phyloP scores from a whole-genome alignment of 2,797 vertebrate genomes.

The Catharus ustulatus region DNA sequence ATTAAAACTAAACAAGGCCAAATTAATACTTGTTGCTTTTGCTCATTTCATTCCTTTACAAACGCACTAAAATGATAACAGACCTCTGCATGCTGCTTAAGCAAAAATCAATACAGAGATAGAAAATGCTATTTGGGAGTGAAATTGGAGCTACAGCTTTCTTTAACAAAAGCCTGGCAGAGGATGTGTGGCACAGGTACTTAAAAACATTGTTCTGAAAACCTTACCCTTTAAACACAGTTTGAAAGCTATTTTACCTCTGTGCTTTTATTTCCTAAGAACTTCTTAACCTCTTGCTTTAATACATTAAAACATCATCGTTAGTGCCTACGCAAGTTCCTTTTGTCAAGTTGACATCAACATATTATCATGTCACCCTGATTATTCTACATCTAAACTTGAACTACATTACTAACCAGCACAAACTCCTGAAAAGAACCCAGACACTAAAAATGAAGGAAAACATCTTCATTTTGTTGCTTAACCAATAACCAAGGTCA shows the following conservation, averaged over 20 bases:
- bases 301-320: not conserved
- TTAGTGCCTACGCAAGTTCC: not conserved
- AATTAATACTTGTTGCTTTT: conserved; percentile 38
- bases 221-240: not conserved
- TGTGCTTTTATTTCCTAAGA: not conserved
- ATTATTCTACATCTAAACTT: not conserved
- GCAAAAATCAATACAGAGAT: conserved; percentile 16
- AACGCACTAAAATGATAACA: not conserved
- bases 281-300: not conserved
- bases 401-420: not conserved
- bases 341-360: not conserved
- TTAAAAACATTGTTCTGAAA: not conserved
- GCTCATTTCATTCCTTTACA: not conserved
- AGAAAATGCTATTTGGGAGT: not conserved
- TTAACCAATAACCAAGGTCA: not conserved
- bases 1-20: not conserved
- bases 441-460: not conserved
- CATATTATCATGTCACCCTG: not conserved
- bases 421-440: not conserved
- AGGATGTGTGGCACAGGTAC: not conserved
- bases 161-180: not conserved
- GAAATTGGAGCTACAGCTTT: not conserved
- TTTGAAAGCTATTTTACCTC: not conserved
- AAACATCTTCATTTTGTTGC: not conserved
- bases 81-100: not conserved